Evolutionary conservation across 2,888 invertebrate genomes (phyloP), one percentile per base, ranked within the genome.

Genomic region (Lycaena phlaeas): DNA sequence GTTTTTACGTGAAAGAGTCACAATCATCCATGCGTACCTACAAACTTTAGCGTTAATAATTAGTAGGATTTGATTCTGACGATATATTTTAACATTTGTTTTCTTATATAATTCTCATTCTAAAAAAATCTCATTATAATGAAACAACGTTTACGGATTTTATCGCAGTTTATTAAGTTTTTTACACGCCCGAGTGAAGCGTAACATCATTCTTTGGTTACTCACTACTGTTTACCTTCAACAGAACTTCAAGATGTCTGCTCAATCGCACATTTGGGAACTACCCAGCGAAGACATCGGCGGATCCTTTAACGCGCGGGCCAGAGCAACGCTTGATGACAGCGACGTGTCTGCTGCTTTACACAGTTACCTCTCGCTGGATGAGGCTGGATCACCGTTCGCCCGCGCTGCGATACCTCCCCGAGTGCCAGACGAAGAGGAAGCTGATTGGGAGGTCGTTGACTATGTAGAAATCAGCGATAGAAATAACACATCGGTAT

Each of bases 301-400:
- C 1, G 84, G 91, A 12, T 67, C 89, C 0, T 90, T 90, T 65
- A 91, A 92, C 59, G 91, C 91, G 0, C 71, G 86, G 44, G 81
- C 60, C 42, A 69, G 54, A 37, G 57, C 68, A 2, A 64, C 78
- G 3, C 85, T 86, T 4, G 68, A 81, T 0, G 86, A 88, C 48
- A 88, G 87, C 1, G 61, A 54, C 10, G 69, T 85, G 1, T 75
- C 85, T 1, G 72, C 85, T 17, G 81, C 86, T 3, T 66, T 91
- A 37, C 72, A 86, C 12, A 77, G 86, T 15, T 92, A 90, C 64
- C 74, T 89, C 15, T 88, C 91, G 0, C 58, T 91, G 36, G 86
- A 87, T 46, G 63, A 82, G 1, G 73, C 86, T 27, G 91, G 91
- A 0, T 71, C 79, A 30, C 91, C 92, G 0, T 54, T 91, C 36